These are phyloP conservation scores for Quadroppia sp. DNA, from an alignment of 2,888 invertebrate genomes.

Conservation along the genomic window DNA sequence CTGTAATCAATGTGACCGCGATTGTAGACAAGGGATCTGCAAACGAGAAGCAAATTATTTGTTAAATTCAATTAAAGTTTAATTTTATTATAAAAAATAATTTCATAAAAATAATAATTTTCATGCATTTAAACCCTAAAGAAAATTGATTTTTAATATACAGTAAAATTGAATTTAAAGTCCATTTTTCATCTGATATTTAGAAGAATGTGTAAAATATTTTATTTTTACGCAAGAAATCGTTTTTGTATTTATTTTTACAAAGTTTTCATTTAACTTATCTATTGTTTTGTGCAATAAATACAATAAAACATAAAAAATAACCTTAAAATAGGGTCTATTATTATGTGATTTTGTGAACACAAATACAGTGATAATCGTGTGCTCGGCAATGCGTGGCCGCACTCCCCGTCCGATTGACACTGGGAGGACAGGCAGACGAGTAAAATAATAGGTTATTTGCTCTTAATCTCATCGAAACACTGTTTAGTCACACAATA, in stretches of 20 bases:
- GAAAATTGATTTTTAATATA: no score
- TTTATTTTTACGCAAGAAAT: not conserved
- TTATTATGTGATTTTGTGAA: not conserved
- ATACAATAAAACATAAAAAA: no score
- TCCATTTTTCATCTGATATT: not conserved
- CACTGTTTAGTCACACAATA: no score
- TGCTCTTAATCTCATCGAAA: no score
- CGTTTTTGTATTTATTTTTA: no score
- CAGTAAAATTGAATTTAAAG: slow-evolving; percentile 10
- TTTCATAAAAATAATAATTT: no score
- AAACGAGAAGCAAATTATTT: not conserved
- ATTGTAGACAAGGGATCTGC: not conserved
- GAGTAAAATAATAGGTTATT: not conserved
- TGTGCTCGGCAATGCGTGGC: slow-evolving; percentile 18
- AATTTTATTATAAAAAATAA: no score
- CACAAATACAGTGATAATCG: slow-evolving; percentile 11
- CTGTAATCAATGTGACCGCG: slow-evolving; percentile 3
- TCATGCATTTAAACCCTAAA: no score
- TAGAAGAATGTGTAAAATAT: no score
- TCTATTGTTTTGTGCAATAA: no score
- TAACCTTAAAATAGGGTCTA: no score
- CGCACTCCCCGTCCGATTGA: not conserved
- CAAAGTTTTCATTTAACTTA: no score
- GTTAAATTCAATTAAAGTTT: not conserved
- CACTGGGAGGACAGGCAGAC: not conserved